Evolutionary conservation across 1,140 invertebrate genomes (phyloP), one percentile per base, ranked within the genome.

Genomic region (Anoplophora glabripennis): DNA sequence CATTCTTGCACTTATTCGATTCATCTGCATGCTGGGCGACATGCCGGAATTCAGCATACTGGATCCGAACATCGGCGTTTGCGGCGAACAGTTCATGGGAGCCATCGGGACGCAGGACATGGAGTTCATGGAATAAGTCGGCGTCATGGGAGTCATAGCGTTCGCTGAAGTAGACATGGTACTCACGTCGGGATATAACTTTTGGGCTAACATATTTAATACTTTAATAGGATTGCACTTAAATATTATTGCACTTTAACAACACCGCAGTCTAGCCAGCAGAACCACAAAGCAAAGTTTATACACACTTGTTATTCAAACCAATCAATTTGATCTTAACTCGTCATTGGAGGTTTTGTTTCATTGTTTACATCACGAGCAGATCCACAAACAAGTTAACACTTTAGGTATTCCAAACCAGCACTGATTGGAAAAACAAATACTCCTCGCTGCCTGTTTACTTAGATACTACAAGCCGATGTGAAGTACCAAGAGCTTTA

Each of bases 101-200:
- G 82, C 80, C 70, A 87, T 86, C 9, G 80, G 74, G 17, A 83
- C 79, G 76, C 86, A 88, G 58, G 84, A 83, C 86, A 90, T 89
- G 42, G 86, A 83, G 76, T 90, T 90, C 77, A 93, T 91, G 44
- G 82, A 81, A 77, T 90, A 90, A 12, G 86, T 85, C 15, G 87
- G 84, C 65, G 87, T 84, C 78, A 89, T 80, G 47, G 81, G 80
- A 57, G 83, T 80, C 80, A 86, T 74, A 33, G 62, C 72, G 58
- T 68, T 73, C 47, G 56, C 60, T 45, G 59, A 70, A 56, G 62
- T 67, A 56, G 61, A 68, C 66, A 65, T 77, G 46, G 75, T 73
- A 59, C 75, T 73, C 63, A 78, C 71, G 68, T 80, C 79, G 51
- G 77, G 69, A 61, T 81, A 81, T 38, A 80, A 67, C 66, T 81